phyloP scores from a whole-genome alignment of 2,113 vertebrate species.

The Pholis gunnellus region DNA sequence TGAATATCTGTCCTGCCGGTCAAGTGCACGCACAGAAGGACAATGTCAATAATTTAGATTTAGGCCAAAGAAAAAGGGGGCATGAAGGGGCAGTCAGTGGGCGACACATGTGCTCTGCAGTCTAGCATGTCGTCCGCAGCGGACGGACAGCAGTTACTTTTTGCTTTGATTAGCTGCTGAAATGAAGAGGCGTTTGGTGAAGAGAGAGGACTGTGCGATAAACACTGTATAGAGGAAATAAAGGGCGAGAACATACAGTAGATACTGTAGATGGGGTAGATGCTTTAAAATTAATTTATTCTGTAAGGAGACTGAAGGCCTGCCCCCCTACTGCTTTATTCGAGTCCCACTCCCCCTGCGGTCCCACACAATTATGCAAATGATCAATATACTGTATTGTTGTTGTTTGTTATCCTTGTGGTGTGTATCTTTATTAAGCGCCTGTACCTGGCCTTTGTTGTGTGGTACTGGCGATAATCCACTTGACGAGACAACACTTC shows the following conservation, averaged over 20 bases:
- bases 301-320: conserved; percentile 24
- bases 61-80: conserved; percentile 29
- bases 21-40: conserved; percentile 9
- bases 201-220: background rate
- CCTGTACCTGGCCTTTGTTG: conserved; percentile 87
- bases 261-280: conserved; percentile 15
- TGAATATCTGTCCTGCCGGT: background rate
- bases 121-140: too few relatives aligned
- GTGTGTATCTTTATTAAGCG: background rate
- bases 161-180: conserved; percentile 19
- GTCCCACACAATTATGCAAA: conserved; percentile 21
- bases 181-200: conserved; percentile 4
- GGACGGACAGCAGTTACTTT: too few relatives aligned
- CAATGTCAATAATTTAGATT: conserved; percentile 69
- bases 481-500: conserved; percentile 91
- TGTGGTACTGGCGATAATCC: conserved; percentile 88
- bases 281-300: conserved; percentile 59
- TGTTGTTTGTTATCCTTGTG: background rate
- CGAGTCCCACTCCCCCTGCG: conserved; percentile 1
- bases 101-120: conserved; percentile 2
- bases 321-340: background rate
- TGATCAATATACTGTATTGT: background rate
- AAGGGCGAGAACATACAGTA: background rate
- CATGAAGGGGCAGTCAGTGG: background rate
- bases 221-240: conserved; percentile 3